phyloP scores from a whole-genome alignment of 2,888 invertebrate genomes.

The Nebria brevicollis region DNA sequence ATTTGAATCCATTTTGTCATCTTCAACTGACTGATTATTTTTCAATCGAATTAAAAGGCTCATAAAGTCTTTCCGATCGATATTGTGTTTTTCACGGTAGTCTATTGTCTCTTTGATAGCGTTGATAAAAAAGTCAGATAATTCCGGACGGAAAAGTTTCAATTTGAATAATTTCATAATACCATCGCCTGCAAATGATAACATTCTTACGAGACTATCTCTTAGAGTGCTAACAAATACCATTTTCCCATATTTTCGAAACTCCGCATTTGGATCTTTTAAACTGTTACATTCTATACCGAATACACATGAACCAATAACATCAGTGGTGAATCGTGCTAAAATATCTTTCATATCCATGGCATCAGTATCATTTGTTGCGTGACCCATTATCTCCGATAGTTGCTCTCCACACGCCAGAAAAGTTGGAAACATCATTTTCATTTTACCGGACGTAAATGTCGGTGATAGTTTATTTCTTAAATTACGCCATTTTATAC shows the following conservation, averaged over 20 bases:
- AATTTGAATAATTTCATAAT: neutral
- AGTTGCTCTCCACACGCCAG: conserved; percentile 65
- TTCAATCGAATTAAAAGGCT: neutral
- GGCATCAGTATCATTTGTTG: conserved; percentile 54
- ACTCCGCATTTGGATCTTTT: conserved; percentile 59
- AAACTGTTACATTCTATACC: conserved; percentile 69
- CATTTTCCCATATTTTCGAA: conserved; percentile 56
- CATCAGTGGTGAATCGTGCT: conserved; percentile 68
- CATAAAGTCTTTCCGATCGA: conserved; percentile 58
- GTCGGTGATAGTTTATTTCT: conserved; percentile 71
- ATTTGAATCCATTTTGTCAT: conserved; percentile 25
- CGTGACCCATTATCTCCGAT: conserved; percentile 59
- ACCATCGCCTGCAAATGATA: neutral
- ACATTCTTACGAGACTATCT: conserved; percentile 2
- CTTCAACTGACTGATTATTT: conserved; percentile 34
- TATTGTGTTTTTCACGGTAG: conserved; percentile 51
- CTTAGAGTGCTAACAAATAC: conserved; percentile 50
- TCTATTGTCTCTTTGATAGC: conserved; percentile 53
- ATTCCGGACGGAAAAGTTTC: neutral
- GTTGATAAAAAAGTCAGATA: conserved; percentile 9
- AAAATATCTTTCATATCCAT: conserved; percentile 61
- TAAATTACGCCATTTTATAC: conserved; percentile 69
- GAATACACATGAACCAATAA: conserved; percentile 69
- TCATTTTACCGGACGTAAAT: conserved; percentile 73
- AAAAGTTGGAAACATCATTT: conserved; percentile 69